Percentiles rank a stretch among this genome's conserved stretches.
These are phyloP conservation scores for Amblyjoppa proteus DNA, from an alignment of 2,888 invertebrate genomes.

Conservation along the genomic window DNA sequence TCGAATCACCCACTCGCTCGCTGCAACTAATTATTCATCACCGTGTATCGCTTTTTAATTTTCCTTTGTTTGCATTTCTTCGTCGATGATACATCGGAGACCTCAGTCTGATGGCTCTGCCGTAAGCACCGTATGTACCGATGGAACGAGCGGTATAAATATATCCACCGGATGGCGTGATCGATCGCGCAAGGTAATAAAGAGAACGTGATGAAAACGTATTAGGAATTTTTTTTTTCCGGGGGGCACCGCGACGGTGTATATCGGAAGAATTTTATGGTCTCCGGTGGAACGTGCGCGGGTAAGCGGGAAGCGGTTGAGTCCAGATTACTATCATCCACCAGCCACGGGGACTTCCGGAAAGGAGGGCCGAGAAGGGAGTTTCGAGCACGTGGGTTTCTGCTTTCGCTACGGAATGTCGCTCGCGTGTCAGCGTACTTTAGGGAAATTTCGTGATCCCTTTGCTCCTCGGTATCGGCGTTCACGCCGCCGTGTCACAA, in stretches of 20 bases:
- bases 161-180: neutral
- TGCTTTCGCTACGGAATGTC: conserved; percentile 41
- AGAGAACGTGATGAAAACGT: conserved; percentile 16
- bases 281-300: conserved; percentile 29
- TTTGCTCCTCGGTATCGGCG: conserved; percentile 7
- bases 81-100: neutral
- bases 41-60: neutral
- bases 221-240: conserved; percentile 12
- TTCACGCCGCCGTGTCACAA: conserved; percentile 22
- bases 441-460: conserved; percentile 56
- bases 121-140: neutral
- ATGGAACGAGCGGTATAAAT: neutral
- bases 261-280: conserved; percentile 21
- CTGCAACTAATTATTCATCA: neutral
- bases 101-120: no score
- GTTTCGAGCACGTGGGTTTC: conserved; percentile 48
- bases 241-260: neutral
- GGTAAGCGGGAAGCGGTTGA: conserved; percentile 33
- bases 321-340: conserved; percentile 42
- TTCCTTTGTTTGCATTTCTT: neutral
- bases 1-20: neutral
- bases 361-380: conserved; percentile 4
- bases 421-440: conserved; percentile 55
- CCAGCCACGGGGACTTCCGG: conserved; percentile 9
- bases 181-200: conserved; percentile 10